phyloP scores from a whole-genome alignment of 2,888 invertebrate species.

The Uloborus plumipes region DNA sequence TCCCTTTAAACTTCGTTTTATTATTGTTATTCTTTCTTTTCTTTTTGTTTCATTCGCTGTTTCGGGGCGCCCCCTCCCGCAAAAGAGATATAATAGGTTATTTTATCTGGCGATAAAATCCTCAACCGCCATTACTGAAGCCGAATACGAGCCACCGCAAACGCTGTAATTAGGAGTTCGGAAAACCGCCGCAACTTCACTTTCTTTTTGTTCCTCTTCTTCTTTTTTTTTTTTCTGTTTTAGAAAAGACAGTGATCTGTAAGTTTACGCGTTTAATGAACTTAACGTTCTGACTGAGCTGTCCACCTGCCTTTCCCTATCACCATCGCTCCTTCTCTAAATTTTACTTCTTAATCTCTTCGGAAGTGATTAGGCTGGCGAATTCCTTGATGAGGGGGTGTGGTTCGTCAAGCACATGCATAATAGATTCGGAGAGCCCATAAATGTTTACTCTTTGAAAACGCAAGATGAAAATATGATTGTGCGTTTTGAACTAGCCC shows the following conservation, averaged over 20 bases:
- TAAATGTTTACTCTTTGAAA: slow-evolving; percentile 8
- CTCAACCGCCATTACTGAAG: slow-evolving; percentile 34
- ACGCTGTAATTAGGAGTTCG: slow-evolving; percentile 50
- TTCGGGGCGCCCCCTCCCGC: slow-evolving; percentile 45
- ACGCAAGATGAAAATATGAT: too few species aligned
- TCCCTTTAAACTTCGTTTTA: slow-evolving; percentile 11
- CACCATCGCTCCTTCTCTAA: slow-evolving; percentile 3
- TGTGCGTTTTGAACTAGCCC: too few species aligned
- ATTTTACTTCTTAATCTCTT: slow-evolving; percentile 8
- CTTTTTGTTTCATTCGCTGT: slow-evolving; percentile 16
- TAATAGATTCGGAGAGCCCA: slow-evolving; percentile 20
- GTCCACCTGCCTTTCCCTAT: slow-evolving; percentile 31
- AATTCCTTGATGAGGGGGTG: slow-evolving; percentile 51
- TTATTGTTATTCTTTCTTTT: slow-evolving; percentile 27
- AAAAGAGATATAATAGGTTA: slow-evolving; percentile 60
- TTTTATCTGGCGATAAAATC: slow-evolving; percentile 61
- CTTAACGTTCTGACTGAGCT: slow-evolving; percentile 5
- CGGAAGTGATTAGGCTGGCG: slow-evolving; percentile 48
- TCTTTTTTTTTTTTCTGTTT: slow-evolving; percentile 30
- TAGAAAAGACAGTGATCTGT: slow-evolving; percentile 40
- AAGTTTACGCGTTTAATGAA: slow-evolving; percentile 62
- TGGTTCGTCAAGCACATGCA: slow-evolving; percentile 35
- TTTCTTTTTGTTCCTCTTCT: slow-evolving; percentile 21
- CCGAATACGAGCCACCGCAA: slow-evolving; percentile 27
- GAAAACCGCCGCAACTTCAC: slow-evolving; percentile 1